Conservation (phyloP, 2,113 vertebrate species). For the Hassar affinis region DNA sequence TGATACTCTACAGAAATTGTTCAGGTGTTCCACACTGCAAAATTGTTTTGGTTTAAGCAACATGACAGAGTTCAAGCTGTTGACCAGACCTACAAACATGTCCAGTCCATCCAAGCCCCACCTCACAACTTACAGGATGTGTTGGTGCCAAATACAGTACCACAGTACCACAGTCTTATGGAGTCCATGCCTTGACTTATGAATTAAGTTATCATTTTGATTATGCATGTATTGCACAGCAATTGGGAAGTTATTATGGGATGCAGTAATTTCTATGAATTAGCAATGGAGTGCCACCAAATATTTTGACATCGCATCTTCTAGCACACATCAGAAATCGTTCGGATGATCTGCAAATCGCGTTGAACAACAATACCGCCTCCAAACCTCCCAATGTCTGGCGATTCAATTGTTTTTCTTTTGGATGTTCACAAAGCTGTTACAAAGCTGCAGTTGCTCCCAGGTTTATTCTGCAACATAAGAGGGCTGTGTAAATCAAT, state of each 20-base stretch:
- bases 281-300: background rate
- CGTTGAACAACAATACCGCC: background rate
- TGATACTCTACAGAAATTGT: no score
- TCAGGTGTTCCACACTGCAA: no score
- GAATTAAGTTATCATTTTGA: no score
- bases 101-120: no score
- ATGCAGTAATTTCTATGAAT: no score
- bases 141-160: no score
- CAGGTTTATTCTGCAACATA: background rate
- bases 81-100: no score
- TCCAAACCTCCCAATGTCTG: background rate
- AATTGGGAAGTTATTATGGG: background rate
- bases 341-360: background rate
- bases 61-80: no score
- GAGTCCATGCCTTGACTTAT: no score
- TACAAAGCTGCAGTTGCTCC: background rate
- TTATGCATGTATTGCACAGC: background rate
- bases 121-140: no score
- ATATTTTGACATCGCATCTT: background rate
- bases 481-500: constrained; percentile 2
- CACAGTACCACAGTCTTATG: no score
- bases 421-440: background rate
- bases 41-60: no score
- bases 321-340: background rate
- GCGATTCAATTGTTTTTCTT: background rate